These are phyloP conservation scores for Ctenoplectra terminalis DNA, from an alignment of 1,140 invertebrate species.

Conservation along the genomic window DNA sequence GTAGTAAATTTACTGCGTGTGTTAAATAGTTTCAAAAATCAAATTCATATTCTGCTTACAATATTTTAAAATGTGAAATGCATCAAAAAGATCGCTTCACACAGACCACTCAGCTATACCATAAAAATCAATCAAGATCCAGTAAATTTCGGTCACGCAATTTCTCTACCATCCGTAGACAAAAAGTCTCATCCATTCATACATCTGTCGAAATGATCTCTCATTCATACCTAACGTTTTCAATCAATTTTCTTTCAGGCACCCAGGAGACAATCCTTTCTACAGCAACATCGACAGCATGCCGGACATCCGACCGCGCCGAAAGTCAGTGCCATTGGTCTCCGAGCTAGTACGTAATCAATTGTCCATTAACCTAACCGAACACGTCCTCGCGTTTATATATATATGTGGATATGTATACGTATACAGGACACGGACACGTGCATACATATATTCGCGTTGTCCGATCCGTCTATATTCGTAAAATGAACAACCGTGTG, in stretches of 20 bases:
- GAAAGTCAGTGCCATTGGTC: slow-evolving; percentile 98
- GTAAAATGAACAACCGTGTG: slow-evolving; percentile 71
- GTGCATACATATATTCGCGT: slow-evolving; percentile 57
- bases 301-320: slow-evolving; percentile 97
- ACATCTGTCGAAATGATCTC: too few species aligned
- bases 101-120: too few species aligned
- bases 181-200: background rate
- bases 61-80: too few species aligned
- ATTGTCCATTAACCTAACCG: slow-evolving; percentile 60
- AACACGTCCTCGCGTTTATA: slow-evolving; percentile 42
- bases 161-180: too few species aligned
- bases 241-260: slow-evolving; percentile 85
- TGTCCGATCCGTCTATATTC: slow-evolving; percentile 68
- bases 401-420: slow-evolving; percentile 54
- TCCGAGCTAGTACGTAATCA: slow-evolving; percentile 97
- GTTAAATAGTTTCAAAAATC: too few species aligned
- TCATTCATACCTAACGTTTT: background rate
- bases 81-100: too few species aligned
- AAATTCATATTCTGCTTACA: too few species aligned
- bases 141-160: too few species aligned
- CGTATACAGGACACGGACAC: slow-evolving; percentile 44
- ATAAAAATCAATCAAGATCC: too few species aligned
- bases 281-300: slow-evolving; percentile 99
- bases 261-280: slow-evolving; percentile 98
- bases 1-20: too few species aligned